Percentiles rank a stretch among this genome's conserved stretches.
Evolutionary conservation across 2,888 invertebrate genomes (phyloP).

Genomic region (Dione juno): DNA sequence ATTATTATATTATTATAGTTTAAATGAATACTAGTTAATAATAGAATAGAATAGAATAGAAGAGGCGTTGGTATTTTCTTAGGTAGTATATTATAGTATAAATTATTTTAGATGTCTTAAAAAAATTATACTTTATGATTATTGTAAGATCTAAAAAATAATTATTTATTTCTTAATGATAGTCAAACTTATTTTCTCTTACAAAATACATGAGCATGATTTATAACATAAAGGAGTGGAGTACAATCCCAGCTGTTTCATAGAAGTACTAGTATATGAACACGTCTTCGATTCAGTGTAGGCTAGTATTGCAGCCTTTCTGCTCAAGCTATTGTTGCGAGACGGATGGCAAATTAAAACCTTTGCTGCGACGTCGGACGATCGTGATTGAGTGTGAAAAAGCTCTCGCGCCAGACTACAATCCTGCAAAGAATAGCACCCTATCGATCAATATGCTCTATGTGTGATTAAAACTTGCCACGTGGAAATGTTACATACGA

Average conservation of each 20-base stretch:
- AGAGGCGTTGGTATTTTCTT: not conserved
- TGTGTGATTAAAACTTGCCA: conserved; percentile 44
- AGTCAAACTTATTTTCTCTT: too few relatives aligned
- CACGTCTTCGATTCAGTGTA: conserved; percentile 34
- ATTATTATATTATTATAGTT: not conserved
- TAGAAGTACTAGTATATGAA: conserved; percentile 19
- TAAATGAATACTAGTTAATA: not conserved
- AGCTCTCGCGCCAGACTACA: conserved; percentile 68
- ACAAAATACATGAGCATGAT: not conserved
- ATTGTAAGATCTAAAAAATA: too few relatives aligned
- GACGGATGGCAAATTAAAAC: conserved; percentile 77
- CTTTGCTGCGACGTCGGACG: conserved; percentile 53
- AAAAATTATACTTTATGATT: too few relatives aligned
- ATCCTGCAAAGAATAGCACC: conserved; percentile 56
- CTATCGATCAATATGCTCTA: conserved; percentile 59
- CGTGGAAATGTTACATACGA: conserved; percentile 38
- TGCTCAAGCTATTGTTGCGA: conserved; percentile 61
- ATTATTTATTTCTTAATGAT: too few relatives aligned
- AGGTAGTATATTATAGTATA: too few relatives aligned
- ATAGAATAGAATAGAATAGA: too few relatives aligned
- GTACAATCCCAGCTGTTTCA: not conserved
- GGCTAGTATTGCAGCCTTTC: conserved; percentile 46
- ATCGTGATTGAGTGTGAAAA: conserved; percentile 80
- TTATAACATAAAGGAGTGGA: not conserved
- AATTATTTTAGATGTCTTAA: too few relatives aligned